A percentile compares a stretch with the other conserved stretches of the same genome.
Conservation (phyloP, 2,888 invertebrate genomes). For the Mechanitis mazaeus region DNA sequence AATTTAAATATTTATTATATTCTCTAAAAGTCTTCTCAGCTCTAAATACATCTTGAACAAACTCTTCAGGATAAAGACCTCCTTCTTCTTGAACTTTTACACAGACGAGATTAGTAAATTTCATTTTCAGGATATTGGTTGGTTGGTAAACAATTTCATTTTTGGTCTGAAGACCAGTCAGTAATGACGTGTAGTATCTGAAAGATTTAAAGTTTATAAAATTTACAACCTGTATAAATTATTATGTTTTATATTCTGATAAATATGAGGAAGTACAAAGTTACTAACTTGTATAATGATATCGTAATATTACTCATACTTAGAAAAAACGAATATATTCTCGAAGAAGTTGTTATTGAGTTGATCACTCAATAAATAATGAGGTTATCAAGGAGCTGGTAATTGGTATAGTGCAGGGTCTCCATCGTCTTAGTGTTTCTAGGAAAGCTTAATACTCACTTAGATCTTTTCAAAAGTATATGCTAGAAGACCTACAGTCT, state of each 20-base stretch:
- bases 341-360: constrained; percentile 80
- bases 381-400: constrained; percentile 83
- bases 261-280: no score
- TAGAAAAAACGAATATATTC: constrained; percentile 80
- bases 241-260: no score
- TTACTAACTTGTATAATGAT: constrained; percentile 51
- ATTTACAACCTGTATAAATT: background rate
- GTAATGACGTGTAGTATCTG: constrained; percentile 71
- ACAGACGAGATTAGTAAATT: constrained; percentile 79
- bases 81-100: constrained; percentile 77
- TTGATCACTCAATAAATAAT: constrained; percentile 87
- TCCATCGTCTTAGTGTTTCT: background rate
- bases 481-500: constrained; percentile 1
- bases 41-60: constrained; percentile 78
- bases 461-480: background rate
- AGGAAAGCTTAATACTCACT: background rate
- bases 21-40: constrained; percentile 36
- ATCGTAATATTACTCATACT: constrained; percentile 17
- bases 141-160: constrained; percentile 79
- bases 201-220: background rate
- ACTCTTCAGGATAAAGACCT: constrained; percentile 86
- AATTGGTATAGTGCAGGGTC: constrained; percentile 51
- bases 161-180: constrained; percentile 80
- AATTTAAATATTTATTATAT: constrained; percentile 20
- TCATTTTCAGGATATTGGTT: constrained; percentile 71